A percentile compares a stretch with the other conserved stretches of the same genome.
Conservation (phyloP, 2,113 vertebrate genomes). For the Orcinus orca region DNA sequence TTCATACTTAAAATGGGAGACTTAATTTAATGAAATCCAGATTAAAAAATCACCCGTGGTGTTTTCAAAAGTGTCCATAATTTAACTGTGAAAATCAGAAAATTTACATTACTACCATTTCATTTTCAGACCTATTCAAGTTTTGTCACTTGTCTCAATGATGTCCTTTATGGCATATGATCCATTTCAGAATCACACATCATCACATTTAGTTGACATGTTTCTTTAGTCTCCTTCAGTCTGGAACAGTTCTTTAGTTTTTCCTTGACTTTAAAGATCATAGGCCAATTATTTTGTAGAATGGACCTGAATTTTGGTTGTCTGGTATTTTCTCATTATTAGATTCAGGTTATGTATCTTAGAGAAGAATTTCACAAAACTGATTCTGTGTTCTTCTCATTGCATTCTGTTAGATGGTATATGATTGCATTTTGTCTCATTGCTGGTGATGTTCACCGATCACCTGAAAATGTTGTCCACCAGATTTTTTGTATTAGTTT, state of each 20-base stretch:
- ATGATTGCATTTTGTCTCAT: neutral
- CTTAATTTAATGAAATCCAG: slow-evolving; percentile 47
- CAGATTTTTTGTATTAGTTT: slow-evolving; percentile 30
- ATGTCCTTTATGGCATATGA: neutral
- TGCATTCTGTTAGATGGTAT: neutral
- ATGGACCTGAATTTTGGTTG: slow-evolving; percentile 22
- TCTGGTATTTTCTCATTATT: neutral
- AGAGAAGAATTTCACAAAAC: neutral
- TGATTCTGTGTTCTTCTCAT: neutral
- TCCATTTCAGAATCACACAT: slow-evolving; percentile 9
- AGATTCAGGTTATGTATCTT: neutral
- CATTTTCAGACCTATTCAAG: neutral
- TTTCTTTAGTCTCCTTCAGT: slow-evolving; percentile 37
- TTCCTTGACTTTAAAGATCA: neutral
- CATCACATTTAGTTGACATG: neutral
- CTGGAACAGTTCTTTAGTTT: neutral
- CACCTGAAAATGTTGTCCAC: neutral
- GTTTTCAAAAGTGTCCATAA: slow-evolving; percentile 23
- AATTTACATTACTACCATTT: neutral
- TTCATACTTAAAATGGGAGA: slow-evolving; percentile 50
- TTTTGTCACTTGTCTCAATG: slow-evolving; percentile 30
- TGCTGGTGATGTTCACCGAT: neutral
- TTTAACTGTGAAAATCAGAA: slow-evolving; percentile 35
- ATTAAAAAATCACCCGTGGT: neutral
- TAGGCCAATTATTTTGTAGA: slow-evolving; percentile 1